Evolutionary conservation across 2,113 vertebrate genomes (phyloP).

Genomic region (Suncus etruscus): DNA sequence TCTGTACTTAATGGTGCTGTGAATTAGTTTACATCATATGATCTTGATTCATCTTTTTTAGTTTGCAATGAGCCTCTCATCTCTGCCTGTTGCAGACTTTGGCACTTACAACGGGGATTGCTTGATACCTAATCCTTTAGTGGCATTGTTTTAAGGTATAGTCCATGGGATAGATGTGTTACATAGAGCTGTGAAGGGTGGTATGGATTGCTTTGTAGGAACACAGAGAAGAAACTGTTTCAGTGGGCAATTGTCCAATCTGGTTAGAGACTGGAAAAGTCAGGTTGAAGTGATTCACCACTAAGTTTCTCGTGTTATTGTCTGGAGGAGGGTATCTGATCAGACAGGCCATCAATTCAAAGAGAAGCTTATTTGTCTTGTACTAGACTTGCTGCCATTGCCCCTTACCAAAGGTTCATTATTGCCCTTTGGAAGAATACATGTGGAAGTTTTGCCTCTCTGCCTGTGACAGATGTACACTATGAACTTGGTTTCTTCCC

Average conservation of each 20-base stretch:
- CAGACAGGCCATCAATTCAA: background rate
- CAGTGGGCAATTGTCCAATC: background rate
- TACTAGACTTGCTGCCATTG: background rate
- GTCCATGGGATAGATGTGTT: background rate
- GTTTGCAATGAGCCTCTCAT: background rate
- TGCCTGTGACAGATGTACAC: background rate
- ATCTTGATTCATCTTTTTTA: background rate
- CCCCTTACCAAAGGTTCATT: background rate
- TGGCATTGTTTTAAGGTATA: too few relatives aligned
- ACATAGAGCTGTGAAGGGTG: too few relatives aligned
- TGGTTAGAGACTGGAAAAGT: background rate
- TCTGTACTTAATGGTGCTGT: background rate
- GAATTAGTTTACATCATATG: background rate
- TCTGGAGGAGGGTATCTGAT: background rate
- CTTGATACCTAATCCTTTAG: background rate
- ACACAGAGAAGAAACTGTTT: background rate
- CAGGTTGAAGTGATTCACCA: background rate
- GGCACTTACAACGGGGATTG: background rate
- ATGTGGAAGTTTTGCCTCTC: background rate
- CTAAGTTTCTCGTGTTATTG: background rate
- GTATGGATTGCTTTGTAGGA: background rate
- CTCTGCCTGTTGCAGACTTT: background rate
- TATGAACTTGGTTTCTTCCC: background rate
- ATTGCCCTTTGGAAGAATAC: constrained; percentile 1
- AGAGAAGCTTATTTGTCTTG: background rate